Percentiles rank a stretch among this genome's conserved stretches.
Evolutionary conservation across 2,797 vertebrate species (phyloP).

Genomic region (Danionella dracula): DNA sequence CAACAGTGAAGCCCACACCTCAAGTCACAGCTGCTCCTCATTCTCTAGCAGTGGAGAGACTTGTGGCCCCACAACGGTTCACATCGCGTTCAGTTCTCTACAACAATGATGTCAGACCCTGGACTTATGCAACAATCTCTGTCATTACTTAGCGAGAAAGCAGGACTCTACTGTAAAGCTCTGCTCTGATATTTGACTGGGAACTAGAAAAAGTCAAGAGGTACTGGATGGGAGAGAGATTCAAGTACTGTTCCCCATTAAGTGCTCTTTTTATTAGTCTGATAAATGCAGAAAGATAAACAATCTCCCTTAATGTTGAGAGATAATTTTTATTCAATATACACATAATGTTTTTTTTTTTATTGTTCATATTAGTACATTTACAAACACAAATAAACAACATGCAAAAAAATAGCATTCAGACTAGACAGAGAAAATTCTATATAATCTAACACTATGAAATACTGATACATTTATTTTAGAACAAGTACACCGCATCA

Average conservation of each 20-base stretch:
- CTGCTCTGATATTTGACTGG: not conserved
- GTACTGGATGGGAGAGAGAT: not conserved
- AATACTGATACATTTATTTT: too few species aligned
- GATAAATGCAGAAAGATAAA: not conserved
- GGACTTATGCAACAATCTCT: slow-evolving; percentile 36
- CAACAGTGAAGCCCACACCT: not conserved
- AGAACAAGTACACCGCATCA: too few species aligned
- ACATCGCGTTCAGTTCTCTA: slow-evolving; percentile 17
- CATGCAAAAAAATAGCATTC: too few species aligned
- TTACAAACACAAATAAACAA: too few species aligned
- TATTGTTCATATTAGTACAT: too few species aligned
- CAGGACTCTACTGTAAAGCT: slow-evolving; percentile 16
- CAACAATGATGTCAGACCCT: slow-evolving; percentile 42
- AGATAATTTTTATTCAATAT: too few species aligned
- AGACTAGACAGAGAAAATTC: too few species aligned
- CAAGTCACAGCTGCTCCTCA: slow-evolving; percentile 11
- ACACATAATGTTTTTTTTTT: too few species aligned
- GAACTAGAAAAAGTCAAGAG: not conserved
- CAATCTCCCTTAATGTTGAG: too few species aligned
- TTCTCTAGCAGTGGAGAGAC: slow-evolving; percentile 8
- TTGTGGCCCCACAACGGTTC: slow-evolving; percentile 30
- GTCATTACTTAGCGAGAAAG: slow-evolving; percentile 33
- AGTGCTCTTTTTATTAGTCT: too few species aligned
- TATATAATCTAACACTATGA: too few species aligned
- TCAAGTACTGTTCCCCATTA: too few species aligned